phyloP scores from a whole-genome alignment of 1,140 invertebrate genomes.

The Listronotus oregonensis region DNA sequence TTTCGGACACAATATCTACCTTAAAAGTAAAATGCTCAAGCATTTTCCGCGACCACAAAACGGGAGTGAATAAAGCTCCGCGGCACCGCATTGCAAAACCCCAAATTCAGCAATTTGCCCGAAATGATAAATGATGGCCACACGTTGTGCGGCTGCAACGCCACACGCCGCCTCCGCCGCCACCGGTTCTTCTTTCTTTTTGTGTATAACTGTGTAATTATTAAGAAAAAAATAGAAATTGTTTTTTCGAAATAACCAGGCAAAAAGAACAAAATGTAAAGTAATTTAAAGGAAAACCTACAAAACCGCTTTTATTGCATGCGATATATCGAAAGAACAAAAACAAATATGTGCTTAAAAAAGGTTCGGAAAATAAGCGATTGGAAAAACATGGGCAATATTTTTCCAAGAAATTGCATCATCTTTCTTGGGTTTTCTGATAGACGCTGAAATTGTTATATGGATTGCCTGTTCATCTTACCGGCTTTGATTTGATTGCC shows the following conservation, averaged over 20 bases:
- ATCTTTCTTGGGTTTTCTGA: conserved; percentile 40
- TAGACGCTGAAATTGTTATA: conserved; percentile 38
- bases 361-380: conserved; percentile 38
- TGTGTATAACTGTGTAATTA: no score
- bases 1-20: no score
- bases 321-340: not conserved
- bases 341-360: conserved; percentile 34
- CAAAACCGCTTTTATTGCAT: conserved; percentile 1
- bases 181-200: no score
- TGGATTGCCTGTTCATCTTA: conserved; percentile 43
- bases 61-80: conserved; percentile 12
- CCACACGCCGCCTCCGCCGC: conserved; percentile 9
- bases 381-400: conserved; percentile 39
- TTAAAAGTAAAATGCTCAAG: no score
- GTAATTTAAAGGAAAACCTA: no score
- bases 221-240: no score
- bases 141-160: conserved; percentile 1
- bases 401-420: conserved; percentile 44
- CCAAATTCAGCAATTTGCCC: conserved; percentile 16
- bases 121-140: conserved; percentile 11
- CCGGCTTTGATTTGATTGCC: conserved; percentile 44
- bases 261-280: no score
- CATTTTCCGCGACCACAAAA: not conserved
- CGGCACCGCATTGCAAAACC: conserved; percentile 1
- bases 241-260: no score